Conservation (phyloP, 2,888 invertebrate species). For the Caenorhabditis sp. region DNA sequence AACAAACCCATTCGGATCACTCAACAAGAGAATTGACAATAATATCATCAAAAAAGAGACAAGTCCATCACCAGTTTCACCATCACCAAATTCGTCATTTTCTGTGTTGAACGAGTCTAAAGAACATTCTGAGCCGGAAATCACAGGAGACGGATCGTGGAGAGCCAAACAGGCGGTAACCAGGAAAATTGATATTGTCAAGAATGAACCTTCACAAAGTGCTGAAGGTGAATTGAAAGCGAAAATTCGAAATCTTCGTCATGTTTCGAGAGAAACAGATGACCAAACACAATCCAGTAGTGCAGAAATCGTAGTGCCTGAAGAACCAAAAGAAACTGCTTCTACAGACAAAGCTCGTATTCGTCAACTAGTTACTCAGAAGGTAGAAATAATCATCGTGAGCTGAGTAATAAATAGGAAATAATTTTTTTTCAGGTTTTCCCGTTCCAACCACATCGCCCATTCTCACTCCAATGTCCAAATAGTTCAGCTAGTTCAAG, state of each 20-base stretch:
- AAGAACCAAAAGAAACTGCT: slow-evolving; percentile 1
- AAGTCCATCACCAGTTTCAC: slow-evolving; percentile 31
- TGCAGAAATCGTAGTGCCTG: not conserved
- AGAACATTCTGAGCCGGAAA: slow-evolving; percentile 4
- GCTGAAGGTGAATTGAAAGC: slow-evolving; percentile 59
- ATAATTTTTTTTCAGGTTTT: slow-evolving; percentile 50
- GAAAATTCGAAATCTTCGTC: slow-evolving; percentile 59
- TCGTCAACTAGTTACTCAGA: slow-evolving; percentile 67
- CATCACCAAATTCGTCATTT: slow-evolving; percentile 32
- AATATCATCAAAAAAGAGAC: slow-evolving; percentile 2
- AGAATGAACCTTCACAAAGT: slow-evolving; percentile 26
- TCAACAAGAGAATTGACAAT: slow-evolving; percentile 9
- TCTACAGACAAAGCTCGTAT: slow-evolving; percentile 57
- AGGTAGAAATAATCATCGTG: too few species aligned
- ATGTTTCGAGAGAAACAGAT: slow-evolving; percentile 47
- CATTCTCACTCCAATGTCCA: slow-evolving; percentile 62
- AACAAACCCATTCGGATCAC: slow-evolving; percentile 24
- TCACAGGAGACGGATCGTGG: slow-evolving; percentile 34
- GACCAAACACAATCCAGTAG: slow-evolving; percentile 2
- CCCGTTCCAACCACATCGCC: slow-evolving; percentile 70
- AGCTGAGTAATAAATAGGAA: not conserved
- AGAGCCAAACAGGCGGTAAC: slow-evolving; percentile 36
- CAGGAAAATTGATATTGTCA: slow-evolving; percentile 33
- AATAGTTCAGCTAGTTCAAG: slow-evolving; percentile 35
- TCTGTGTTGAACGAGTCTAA: slow-evolving; percentile 7